Base-by-base conservation (phyloP, 2,888 invertebrate genomes). In the Dusona sp. region DNA sequence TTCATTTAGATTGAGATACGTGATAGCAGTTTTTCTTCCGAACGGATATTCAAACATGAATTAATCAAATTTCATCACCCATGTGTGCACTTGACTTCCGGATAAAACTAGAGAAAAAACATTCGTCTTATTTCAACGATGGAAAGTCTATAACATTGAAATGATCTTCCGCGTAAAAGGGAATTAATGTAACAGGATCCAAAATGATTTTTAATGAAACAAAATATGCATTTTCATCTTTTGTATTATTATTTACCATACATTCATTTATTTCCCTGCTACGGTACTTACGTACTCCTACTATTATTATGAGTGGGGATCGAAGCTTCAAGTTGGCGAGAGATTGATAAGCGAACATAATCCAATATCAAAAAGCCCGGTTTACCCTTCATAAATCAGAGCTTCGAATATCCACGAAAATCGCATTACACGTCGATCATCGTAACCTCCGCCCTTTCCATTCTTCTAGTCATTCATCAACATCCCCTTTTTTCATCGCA, bases 381-480 rank as follows among this genome's bases (percentile, higher is more conserved):
- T 70, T 48, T 70, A n/a, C 36, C 51, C 36, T 54, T 73, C 51
- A 54, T 73, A 73, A 73, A 73, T 73, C 51, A 36, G 51, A 25
- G 51, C 51, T n/a, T 73, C 36, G 51, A 51, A n/a, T 22, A 73
- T 19, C 51, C 36, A 16, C 54, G 48, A 13, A 33, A 73, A 51
- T 73, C 33, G 51, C 51, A 54, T 73, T 73, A 73, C 22, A 29
- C 72, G 72, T 73, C 72, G 72, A 72, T 51, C 72, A 72, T 54
- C 33, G 36, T 38, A 67, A 67, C n/a, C 72, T 48, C 70, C 48
- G 51, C 48, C 33, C 48, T 72, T 33, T 51, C 16, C 33, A 45
- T 77, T 45, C 33, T 25, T 19, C 54, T 25, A 29, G 80, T 51
- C 64, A 54, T 80, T 80, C 80, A 67, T 81, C 67, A 48, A 67